These are phyloP conservation scores for Nothoprocta pentlandii DNA, from an alignment of 2,113 vertebrate genomes.

Conservation along the genomic window DNA sequence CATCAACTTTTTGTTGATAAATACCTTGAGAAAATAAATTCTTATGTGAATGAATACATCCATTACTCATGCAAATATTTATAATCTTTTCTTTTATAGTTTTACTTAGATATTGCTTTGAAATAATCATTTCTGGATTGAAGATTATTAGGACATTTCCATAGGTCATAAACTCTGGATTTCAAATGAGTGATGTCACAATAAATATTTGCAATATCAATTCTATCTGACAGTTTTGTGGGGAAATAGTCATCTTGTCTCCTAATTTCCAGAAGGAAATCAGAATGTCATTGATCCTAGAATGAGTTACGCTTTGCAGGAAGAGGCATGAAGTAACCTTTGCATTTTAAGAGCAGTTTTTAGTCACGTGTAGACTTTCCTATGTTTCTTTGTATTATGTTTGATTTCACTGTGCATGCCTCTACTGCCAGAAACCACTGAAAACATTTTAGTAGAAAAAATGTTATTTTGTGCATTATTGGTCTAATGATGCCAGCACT, in stretches of 20 bases:
- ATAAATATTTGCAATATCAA: neutral
- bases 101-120: neutral
- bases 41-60: neutral
- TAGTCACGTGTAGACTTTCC: neutral
- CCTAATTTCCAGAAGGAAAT: neutral
- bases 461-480: neutral
- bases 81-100: neutral
- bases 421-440: neutral
- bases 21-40: neutral
- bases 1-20: neutral
- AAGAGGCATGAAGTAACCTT: neutral
- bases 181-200: neutral
- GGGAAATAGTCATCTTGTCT: neutral
- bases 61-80: neutral
- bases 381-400: neutral
- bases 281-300: neutral
- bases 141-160: neutral
- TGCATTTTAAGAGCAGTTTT: neutral
- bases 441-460: neutral
- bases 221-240: neutral
- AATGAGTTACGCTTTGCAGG: neutral
- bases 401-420: neutral
- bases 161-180: neutral
- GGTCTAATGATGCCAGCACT: neutral
- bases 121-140: neutral